phyloP scores from a whole-genome alignment of 1,140 invertebrate species.

The Hermatobates lingyangjiaoensis region DNA sequence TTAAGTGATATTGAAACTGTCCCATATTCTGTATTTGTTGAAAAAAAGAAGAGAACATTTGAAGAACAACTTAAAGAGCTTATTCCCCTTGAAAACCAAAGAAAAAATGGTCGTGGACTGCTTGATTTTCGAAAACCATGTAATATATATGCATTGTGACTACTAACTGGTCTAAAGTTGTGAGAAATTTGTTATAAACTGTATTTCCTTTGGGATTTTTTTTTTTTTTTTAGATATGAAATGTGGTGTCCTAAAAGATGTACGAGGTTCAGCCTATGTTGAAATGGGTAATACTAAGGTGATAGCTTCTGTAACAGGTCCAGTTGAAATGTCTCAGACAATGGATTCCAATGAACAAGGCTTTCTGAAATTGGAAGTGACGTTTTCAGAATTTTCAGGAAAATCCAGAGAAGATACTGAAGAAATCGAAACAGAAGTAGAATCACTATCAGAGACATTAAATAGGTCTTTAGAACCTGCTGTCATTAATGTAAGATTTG shows the following conservation, averaged over 20 bases:
- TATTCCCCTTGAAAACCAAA: no score
- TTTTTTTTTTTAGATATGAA: neutral
- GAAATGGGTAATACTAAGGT: neutral
- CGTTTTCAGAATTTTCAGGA: neutral
- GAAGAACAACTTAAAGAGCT: no score
- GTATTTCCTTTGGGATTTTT: no score
- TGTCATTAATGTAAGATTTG: neutral
- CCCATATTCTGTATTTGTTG: no score
- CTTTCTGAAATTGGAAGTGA: neutral
- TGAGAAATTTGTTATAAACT: no score
- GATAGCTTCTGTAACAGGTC: neutral
- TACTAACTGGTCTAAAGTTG: no score
- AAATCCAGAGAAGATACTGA: neutral
- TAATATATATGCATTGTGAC: no score
- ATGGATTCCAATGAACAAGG: neutral
- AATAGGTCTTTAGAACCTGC: neutral
- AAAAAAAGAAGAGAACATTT: no score
- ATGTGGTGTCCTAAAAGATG: neutral
- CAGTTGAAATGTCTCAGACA: neutral
- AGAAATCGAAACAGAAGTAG: neutral
- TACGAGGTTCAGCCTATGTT: neutral
- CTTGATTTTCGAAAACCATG: no score
- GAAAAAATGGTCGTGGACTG: no score
- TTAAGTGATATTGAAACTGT: no score
- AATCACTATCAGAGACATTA: neutral